Evolutionary conservation across 2,113 vertebrate species (phyloP), one percentile per base, ranked within the genome.

Genomic region (Nothoprocta pentlandii): DNA sequence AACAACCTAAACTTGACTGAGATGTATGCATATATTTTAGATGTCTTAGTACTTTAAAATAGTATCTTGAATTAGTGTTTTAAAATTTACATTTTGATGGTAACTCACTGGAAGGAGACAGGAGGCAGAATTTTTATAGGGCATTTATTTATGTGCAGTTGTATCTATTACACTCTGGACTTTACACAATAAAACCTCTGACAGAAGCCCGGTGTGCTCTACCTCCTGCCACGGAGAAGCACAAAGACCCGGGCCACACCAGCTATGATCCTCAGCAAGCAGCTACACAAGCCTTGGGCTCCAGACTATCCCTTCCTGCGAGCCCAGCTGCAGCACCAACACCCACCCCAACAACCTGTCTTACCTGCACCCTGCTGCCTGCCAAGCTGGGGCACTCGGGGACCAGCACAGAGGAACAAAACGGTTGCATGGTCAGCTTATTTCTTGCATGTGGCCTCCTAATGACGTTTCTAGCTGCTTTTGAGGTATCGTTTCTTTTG

Each of bases 311-410:
- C 28, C 42, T 84, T 3, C 20, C 39, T 75, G 83, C 2, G 4
- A 53, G 28, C 23, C 13, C 58, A 91, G 62, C 25, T 16, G 23
- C 36, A 51, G 26, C 15, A 42, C 76, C 32, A 58, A 46, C 8
- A 63, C 9, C 32, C 6, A 1, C 54, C 7, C 32, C 6, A 1
- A 69, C 59, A 73, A 25, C 3, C n/a, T 62, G 3, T 0, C 0
- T 26, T 49, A 66, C 17, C 30, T 49, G n/a, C 23, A 68, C 46
- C 49, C 70, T 54, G 46, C 49, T 3, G 2, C 32, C n/a, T 34
- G 41, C 56, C 5, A 10, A 64, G 36, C 59, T 69, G 30, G 22
- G 53, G 20, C 42, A 61, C 32, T 44, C 2, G 3, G 10, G 23
- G 54, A 6, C 63, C 56, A 62, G 67, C n/a, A 44, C 54, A 49